Conservation (phyloP, 64 coral and sea anemone genomes). For the Montipora foliosa region DNA sequence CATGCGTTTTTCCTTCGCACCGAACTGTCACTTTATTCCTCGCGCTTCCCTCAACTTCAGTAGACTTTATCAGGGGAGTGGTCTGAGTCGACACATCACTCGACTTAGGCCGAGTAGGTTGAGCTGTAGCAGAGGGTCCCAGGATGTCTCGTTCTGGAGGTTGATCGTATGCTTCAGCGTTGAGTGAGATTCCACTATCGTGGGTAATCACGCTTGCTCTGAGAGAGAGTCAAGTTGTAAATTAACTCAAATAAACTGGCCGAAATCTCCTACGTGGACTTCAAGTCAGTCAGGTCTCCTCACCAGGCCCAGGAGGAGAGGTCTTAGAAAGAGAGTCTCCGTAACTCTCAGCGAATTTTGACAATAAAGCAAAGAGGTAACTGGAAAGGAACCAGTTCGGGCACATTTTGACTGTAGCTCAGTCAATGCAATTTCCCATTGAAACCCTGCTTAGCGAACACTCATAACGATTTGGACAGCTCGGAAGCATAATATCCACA, state of each 20-base stretch:
- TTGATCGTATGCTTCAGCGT: neutral
- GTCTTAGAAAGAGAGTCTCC: too few species aligned
- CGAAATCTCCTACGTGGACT: neutral
- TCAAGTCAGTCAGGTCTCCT: too few species aligned
- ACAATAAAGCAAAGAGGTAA: too few species aligned
- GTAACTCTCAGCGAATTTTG: too few species aligned
- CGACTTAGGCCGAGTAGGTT: neutral
- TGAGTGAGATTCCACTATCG: neutral
- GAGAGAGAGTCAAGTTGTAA: neutral
- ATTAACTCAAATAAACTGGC: too few species aligned
- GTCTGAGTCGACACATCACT: conserved; percentile 9
- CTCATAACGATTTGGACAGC: too few species aligned
- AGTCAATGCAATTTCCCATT: too few species aligned
- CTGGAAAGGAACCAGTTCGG: too few species aligned
- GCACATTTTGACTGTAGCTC: too few species aligned
- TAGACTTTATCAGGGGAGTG: neutral
- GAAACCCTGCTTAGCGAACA: too few species aligned
- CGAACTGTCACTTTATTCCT: neutral
- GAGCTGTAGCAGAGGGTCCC: neutral
- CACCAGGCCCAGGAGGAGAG: too few species aligned
- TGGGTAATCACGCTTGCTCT: conserved; percentile 1
- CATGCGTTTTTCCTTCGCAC: neutral
- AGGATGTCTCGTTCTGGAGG: neutral
- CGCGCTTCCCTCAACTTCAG: neutral
- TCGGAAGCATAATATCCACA: too few species aligned